These are phyloP conservation scores for Alcedo atthis DNA, from an alignment of 2,797 vertebrate species.

Conservation along the genomic window DNA sequence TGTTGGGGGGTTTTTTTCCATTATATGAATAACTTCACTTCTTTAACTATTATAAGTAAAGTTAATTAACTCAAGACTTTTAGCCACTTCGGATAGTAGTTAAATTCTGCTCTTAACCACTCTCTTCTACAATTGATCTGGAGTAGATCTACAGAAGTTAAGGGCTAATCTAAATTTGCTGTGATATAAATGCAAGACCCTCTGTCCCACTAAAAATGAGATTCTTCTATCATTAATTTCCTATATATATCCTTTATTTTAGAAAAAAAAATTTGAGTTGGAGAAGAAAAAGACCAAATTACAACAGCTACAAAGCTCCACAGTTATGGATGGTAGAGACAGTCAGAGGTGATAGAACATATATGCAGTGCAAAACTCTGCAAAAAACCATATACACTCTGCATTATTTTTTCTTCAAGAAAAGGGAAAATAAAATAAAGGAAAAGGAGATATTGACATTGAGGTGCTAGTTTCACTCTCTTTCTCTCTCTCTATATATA, in stretches of 20 bases:
- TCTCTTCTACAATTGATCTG: not conserved
- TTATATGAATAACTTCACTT: not conserved
- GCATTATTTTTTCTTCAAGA: not conserved
- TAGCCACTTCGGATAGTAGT: not conserved
- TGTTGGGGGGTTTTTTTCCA: not conserved
- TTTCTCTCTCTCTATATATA: too few relatives aligned
- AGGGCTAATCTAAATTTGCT: not conserved
- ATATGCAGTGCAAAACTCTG: not conserved
- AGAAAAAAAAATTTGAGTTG: not conserved
- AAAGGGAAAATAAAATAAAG: not conserved
- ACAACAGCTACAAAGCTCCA: not conserved
- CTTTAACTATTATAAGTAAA: not conserved
- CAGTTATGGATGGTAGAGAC: not conserved
- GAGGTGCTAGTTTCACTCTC: not conserved
- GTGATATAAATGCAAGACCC: not conserved
- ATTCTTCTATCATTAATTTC: not conserved
- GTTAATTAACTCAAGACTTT: not conserved
- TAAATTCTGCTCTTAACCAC: not conserved
- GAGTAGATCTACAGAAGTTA: not conserved
- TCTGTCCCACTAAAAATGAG: not conserved
- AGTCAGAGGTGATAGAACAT: rapidly evolving
- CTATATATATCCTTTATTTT: not conserved
- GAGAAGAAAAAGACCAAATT: not conserved
- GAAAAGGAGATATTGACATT: not conserved
- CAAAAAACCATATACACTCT: not conserved